These are phyloP conservation scores for Drosophila bocki DNA, from an alignment of 1,140 invertebrate genomes.

Conservation along the genomic window DNA sequence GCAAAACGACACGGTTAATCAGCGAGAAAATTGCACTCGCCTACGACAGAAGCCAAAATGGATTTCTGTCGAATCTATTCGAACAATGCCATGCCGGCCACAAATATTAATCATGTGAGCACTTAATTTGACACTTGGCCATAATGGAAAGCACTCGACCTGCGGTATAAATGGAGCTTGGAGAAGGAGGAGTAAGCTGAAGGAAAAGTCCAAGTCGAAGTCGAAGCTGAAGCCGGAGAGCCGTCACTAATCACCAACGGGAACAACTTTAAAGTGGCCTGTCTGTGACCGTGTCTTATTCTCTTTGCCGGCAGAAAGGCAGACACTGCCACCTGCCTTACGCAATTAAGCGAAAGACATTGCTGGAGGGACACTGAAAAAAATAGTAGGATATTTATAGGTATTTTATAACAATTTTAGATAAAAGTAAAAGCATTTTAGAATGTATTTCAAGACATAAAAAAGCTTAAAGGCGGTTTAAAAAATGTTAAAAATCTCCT, in stretches of 20 bases:
- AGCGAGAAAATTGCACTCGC: conserved; percentile 68
- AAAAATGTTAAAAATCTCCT: background rate
- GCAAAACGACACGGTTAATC: conserved; percentile 78
- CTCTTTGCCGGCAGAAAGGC: conserved; percentile 47
- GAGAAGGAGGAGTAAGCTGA: background rate
- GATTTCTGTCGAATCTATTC: conserved; percentile 26
- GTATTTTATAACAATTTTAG: too few relatives aligned
- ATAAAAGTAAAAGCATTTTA: background rate
- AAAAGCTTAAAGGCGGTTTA: background rate
- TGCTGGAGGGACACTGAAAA: conserved; percentile 42
- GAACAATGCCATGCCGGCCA: conserved; percentile 48
- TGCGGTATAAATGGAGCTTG: background rate
- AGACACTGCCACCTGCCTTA: conserved; percentile 75
- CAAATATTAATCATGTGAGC: conserved; percentile 81
- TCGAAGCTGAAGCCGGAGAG: conserved; percentile 19
- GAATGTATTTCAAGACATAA: background rate
- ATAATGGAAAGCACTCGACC: conserved; percentile 71
- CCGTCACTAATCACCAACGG: conserved; percentile 78
- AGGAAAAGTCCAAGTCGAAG: background rate
- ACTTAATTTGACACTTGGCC: conserved; percentile 83
- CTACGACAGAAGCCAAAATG: conserved; percentile 42
- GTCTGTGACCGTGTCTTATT: conserved; percentile 75
- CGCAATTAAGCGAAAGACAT: conserved; percentile 74
- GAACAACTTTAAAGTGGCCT: conserved; percentile 80
- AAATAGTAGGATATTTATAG: background rate